These are phyloP conservation scores for Heliornis fulica DNA, from an alignment of 2,113 vertebrate species.

Conservation along the genomic window DNA sequence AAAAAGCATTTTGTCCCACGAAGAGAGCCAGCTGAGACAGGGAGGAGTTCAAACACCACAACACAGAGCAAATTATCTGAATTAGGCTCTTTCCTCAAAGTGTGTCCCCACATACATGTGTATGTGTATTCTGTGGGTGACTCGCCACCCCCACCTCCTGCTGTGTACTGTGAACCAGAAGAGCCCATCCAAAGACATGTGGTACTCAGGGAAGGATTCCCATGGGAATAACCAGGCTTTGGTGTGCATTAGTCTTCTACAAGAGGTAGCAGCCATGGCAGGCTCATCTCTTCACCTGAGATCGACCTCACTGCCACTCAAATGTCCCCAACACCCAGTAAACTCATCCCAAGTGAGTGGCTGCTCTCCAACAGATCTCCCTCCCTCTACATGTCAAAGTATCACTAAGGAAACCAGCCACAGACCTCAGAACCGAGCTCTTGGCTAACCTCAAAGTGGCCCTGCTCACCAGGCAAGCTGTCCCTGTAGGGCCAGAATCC, in stretches of 20 bases:
- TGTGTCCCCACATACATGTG: accelerated
- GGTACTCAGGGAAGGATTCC: not conserved
- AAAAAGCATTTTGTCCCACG: not conserved
- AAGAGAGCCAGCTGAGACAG: not conserved
- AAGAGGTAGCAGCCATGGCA: not conserved
- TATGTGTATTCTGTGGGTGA: not conserved
- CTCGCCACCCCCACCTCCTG: not conserved
- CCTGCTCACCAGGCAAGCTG: not conserved
- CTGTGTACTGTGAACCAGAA: not conserved
- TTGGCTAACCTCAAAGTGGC: not conserved
- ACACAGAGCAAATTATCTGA: not conserved
- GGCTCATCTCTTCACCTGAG: not conserved
- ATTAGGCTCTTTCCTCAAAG: not conserved
- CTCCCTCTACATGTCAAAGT: not conserved
- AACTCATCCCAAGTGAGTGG: not conserved
- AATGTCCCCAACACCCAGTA: not conserved
- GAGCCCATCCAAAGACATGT: not conserved
- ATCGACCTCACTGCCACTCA: not conserved
- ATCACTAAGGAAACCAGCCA: not conserved
- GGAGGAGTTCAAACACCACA: not conserved
- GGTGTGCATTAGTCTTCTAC: not conserved
- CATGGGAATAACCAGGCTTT: not conserved
- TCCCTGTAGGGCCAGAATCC: not conserved
- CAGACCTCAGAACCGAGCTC: not conserved
- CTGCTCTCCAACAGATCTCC: not conserved